phyloP scores from a whole-genome alignment of 2,888 invertebrate genomes.

The Globia sparganii region DNA sequence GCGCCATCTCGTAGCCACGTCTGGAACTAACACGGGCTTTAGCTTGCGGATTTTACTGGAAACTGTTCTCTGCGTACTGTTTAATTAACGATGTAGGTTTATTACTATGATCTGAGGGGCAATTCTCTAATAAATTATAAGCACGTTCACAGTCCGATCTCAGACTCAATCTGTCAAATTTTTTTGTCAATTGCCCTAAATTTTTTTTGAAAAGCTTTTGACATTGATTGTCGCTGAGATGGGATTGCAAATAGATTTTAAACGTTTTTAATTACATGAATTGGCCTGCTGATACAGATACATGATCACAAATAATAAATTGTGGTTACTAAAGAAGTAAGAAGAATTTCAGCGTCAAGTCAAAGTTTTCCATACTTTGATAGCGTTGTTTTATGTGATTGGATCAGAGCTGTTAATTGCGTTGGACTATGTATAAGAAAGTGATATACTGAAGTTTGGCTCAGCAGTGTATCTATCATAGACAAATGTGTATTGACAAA shows the following conservation, averaged over 20 bases:
- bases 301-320: too few species aligned
- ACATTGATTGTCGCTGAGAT: too few species aligned
- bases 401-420: too few species aligned
- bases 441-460: not conserved
- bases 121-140: too few species aligned
- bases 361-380: not conserved
- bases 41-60: conserved; percentile 19
- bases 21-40: conserved; percentile 36
- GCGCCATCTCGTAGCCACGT: conserved; percentile 46
- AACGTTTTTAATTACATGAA: too few species aligned
- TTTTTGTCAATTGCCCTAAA: too few species aligned
- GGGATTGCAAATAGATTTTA: too few species aligned
- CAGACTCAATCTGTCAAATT: too few species aligned
- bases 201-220: too few species aligned
- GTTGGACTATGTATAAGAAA: not conserved
- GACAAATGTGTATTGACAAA: not conserved
- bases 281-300: too few species aligned
- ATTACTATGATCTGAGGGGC: too few species aligned
- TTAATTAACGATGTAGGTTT: not conserved
- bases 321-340: not conserved
- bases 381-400: not conserved
- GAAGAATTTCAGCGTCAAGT: not conserved
- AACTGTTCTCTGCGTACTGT: not conserved
- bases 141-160: too few species aligned
- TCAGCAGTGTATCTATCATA: not conserved